Percentiles rank a stretch among this genome's conserved stretches.
These are phyloP conservation scores for Latrodectus geometricus DNA, from an alignment of 1,140 invertebrate genomes.

Conservation along the genomic window DNA sequence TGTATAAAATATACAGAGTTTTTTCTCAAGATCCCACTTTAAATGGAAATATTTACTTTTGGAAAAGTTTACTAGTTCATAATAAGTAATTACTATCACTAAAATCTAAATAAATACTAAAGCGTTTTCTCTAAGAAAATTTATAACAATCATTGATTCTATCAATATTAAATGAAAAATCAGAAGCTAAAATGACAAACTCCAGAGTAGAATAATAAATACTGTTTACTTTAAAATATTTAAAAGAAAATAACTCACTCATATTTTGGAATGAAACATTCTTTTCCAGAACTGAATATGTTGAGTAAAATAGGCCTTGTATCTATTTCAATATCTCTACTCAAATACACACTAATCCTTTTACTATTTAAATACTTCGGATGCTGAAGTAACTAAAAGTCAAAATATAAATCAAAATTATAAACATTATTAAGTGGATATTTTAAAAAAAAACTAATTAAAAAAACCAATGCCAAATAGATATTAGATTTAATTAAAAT, in stretches of 20 bases:
- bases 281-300: constrained; percentile 75
- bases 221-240: too few relatives aligned
- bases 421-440: not conserved
- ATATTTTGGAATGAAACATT: constrained; percentile 79
- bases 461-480: not conserved
- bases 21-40: too few relatives aligned
- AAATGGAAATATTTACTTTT: too few relatives aligned
- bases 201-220: too few relatives aligned
- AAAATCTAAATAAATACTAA: too few relatives aligned
- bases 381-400: constrained; percentile 37
- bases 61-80: too few relatives aligned
- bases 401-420: not conserved
- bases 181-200: too few relatives aligned
- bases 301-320: constrained; percentile 77
- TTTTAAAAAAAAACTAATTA: not conserved
- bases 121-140: too few relatives aligned
- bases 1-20: too few relatives aligned
- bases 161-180: too few relatives aligned
- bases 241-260: constrained; percentile 25
- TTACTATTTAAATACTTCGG: constrained; percentile 68
- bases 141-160: too few relatives aligned
- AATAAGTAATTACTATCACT: too few relatives aligned
- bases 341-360: constrained; percentile 81
- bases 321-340: constrained; percentile 79
- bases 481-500: not conserved